A percentile compares a stretch with the other conserved stretches of the same genome.
Conservation (phyloP, 2,113 vertebrate species). For the Camelus dromedarius region DNA sequence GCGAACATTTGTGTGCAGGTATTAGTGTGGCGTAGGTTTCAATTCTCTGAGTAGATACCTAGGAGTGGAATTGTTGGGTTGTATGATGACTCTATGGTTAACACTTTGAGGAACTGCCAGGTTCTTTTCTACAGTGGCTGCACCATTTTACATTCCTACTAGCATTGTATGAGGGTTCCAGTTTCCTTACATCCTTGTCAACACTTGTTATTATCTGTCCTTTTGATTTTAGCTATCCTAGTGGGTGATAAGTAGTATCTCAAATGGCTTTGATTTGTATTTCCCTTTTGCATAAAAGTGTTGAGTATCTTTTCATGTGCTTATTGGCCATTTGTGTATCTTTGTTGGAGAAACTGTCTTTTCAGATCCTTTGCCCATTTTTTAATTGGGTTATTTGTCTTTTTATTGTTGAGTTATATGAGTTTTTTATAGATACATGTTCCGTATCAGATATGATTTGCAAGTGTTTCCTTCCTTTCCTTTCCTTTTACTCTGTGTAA, state of each 20-base stretch:
- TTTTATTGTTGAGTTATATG: neutral
- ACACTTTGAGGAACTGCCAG: neutral
- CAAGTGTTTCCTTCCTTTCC: neutral
- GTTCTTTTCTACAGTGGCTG: neutral
- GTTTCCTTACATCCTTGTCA: neutral
- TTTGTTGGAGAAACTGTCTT: neutral
- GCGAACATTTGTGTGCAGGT: neutral
- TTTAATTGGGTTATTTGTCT: neutral
- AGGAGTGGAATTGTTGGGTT: neutral
- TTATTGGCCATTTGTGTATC: neutral
- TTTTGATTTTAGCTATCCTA: neutral
- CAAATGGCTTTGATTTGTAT: neutral
- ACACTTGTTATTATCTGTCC: neutral
- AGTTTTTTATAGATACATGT: neutral
- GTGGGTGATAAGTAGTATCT: neutral
- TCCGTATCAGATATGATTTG: neutral
- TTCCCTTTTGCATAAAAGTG: neutral
- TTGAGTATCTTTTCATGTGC: neutral
- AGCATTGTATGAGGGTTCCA: accelerated
- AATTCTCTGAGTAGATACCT: neutral
- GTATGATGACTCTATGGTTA: neutral
- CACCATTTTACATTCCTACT: accelerated
- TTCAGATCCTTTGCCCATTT: neutral
- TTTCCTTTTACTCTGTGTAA: neutral
- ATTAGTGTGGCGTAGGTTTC: neutral